Evolutionary conservation across 2,888 invertebrate genomes (phyloP), one percentile per base, ranked within the genome.

Genomic region (Epirrhoe tristata): DNA sequence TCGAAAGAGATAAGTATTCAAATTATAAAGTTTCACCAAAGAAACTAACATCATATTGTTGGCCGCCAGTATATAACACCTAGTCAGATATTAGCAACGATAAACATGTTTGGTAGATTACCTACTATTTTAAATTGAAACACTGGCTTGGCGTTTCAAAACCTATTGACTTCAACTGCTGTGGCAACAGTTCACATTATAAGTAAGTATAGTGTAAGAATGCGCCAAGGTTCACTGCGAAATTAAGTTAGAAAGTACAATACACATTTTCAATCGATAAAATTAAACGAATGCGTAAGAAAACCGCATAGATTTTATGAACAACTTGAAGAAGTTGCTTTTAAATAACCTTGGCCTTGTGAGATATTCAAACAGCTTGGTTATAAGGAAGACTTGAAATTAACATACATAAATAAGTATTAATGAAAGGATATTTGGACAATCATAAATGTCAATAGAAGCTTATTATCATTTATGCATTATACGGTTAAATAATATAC

Each of bases 311-410:
- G 67, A 69, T 81, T 82, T 78, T 71, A 73, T 72, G 76, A 78
- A 79, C 75, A 77, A 81, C 75, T 75, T 73, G 76, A 74, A 77
- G 74, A 71, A 69, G 81, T 75, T 74, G 74, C 80, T 79, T 76
- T 82, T 81, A 69, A 76, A 80, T 80, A 85, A 79, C 89, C 88
- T 88, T 88, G 89, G 87, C 88, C 87, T 87, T 87, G 85, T 76
- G 74, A 72, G 77, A 79, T 77, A 80, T 81, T 81, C 79, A 73
- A 74, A 81, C 79, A 81, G 76, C 77, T 79, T 75, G 80, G 85
- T 85, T 87, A 87, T 87, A 85, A 86, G 86, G 82, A 83, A 83
- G 81, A 82, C 82, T 79, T 80, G 77, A 78, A 81, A 81, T 81
- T 78, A 67, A 70, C 69, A 72, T 71, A 71, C 69, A 70, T 74